Conservation (phyloP, 1,140 invertebrate species). For the Aricia agestis region DNA sequence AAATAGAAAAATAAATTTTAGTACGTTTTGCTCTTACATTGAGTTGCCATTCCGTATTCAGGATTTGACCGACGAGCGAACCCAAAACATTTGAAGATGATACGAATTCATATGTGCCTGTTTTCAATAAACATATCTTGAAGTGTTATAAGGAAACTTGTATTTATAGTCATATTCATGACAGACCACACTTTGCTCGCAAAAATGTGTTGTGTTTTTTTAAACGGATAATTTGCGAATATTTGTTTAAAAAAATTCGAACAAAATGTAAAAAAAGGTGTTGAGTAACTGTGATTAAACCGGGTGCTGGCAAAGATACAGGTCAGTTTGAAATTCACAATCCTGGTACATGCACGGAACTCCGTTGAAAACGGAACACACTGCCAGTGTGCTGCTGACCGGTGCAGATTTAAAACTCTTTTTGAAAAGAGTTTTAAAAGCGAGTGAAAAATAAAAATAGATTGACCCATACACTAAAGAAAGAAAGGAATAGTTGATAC, state of each 20-base stretch:
- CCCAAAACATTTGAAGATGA: background rate
- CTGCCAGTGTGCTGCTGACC: too few relatives aligned
- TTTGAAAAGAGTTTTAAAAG: too few relatives aligned
- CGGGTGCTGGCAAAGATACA: background rate
- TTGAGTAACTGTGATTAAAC: background rate
- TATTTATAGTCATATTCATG: background rate
- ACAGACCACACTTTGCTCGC: too few relatives aligned
- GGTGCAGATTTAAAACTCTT: too few relatives aligned
- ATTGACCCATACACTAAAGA: too few relatives aligned
- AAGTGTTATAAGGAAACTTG: background rate
- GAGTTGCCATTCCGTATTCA: background rate
- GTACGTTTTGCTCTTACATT: background rate
- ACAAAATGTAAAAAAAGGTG: background rate
- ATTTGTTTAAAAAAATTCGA: too few relatives aligned
- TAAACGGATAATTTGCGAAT: too few relatives aligned
- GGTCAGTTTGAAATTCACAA: background rate
- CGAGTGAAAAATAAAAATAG: too few relatives aligned
- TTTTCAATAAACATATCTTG: background rate
- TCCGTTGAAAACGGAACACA: too few relatives aligned
- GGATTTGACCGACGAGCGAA: background rate
- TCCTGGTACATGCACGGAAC: background rate
- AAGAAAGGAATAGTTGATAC: too few relatives aligned
- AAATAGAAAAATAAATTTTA: background rate
- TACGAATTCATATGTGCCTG: background rate
- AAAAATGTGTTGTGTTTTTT: too few relatives aligned